Conservation (phyloP, 2,797 vertebrate species). For the Rallus crepitans region DNA sequence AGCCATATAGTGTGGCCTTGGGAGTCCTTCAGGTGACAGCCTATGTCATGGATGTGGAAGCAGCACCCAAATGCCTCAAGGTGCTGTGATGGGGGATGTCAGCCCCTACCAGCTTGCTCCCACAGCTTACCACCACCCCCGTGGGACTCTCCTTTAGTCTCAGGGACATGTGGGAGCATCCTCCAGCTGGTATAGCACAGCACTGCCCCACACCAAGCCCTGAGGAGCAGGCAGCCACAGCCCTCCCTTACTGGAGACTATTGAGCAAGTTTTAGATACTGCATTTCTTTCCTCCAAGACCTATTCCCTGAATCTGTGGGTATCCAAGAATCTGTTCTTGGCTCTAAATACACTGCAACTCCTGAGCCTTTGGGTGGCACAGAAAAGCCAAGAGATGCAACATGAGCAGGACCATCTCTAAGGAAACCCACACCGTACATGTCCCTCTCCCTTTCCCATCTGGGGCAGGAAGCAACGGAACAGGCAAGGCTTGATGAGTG, state of each 20-base stretch:
- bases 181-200: background rate
- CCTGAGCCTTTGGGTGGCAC: background rate
- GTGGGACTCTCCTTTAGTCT: background rate
- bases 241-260: background rate
- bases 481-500: background rate
- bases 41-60: background rate
- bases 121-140: background rate
- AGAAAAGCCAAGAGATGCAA: background rate
- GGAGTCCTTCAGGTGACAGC: background rate
- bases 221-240: background rate
- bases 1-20: background rate
- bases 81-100: background rate
- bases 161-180: background rate
- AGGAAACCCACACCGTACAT: background rate
- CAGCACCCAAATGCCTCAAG: accelerated
- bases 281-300: background rate
- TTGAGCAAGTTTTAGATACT: background rate
- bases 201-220: background rate
- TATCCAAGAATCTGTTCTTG: background rate
- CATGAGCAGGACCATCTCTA: background rate
- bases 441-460: background rate
- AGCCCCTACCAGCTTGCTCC: background rate
- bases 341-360: background rate
- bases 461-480: background rate
- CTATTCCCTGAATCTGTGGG: background rate